Conservation (phyloP, 2,797 vertebrate genomes). For the Columba guinea region DNA sequence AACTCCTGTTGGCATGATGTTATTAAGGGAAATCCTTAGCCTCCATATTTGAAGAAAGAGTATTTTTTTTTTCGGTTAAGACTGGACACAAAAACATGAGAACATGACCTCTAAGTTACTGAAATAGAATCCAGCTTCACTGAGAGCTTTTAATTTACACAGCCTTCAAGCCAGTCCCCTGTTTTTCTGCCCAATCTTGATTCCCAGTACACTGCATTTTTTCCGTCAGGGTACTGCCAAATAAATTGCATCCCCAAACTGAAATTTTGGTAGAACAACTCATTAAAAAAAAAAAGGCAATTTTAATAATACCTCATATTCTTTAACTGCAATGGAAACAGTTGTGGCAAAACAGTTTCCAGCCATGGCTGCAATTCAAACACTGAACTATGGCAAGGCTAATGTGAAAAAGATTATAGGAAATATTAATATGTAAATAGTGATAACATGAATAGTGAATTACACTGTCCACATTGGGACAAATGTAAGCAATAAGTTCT, state of each 20-base stretch:
- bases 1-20: background rate
- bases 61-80: background rate
- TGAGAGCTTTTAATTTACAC: background rate
- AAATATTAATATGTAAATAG: slow-evolving; percentile 3
- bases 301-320: background rate
- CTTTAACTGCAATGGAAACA: background rate
- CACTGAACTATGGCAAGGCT: background rate
- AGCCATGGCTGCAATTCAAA: background rate
- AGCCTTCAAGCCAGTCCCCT: background rate
- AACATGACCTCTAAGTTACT: background rate
- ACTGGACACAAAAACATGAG: background rate
- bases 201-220: background rate
- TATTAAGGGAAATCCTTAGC: background rate
- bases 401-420: background rate
- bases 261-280: background rate
- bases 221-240: background rate
- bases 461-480: background rate
- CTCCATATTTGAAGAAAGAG: background rate
- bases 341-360: background rate
- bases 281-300: background rate
- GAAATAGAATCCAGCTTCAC: background rate
- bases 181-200: background rate
- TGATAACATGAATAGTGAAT: background rate
- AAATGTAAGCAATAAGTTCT: background rate
- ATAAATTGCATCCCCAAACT: background rate